A percentile compares a stretch with the other conserved stretches of the same genome.
phyloP scores from a whole-genome alignment of 2,113 vertebrate genomes.

The Cisticola juncidis region DNA sequence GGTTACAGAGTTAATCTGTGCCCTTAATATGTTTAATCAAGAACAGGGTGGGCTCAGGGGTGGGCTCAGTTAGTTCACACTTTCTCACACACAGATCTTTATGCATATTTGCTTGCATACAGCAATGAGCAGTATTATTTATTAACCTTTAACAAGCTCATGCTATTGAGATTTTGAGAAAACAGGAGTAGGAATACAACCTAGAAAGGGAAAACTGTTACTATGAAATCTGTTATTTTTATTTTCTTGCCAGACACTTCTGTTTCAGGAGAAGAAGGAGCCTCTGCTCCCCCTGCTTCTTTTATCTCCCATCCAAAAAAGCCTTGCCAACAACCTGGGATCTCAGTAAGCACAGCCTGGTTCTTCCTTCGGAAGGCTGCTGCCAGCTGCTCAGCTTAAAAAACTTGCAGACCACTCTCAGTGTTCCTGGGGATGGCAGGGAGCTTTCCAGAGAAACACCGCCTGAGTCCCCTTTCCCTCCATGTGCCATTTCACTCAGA shows the following conservation, averaged over 20 bases:
- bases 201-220: background rate
- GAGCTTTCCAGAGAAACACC: background rate
- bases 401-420: background rate
- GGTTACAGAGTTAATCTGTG: background rate
- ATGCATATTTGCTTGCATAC: background rate
- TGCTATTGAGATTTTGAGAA: background rate
- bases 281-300: background rate
- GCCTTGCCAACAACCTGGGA: background rate
- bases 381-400: background rate
- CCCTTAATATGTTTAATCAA: background rate
- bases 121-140: background rate
- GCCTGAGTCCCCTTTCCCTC: background rate
- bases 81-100: background rate
- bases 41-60: background rate
- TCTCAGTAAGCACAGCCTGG: background rate
- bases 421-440: background rate
- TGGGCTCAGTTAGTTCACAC: background rate
- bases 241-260: background rate
- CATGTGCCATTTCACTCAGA: background rate
- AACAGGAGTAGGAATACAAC: background rate
- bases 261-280: background rate
- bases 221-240: background rate
- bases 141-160: background rate
- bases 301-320: background rate
- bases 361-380: background rate